Conservation (phyloP, 2,888 invertebrate species). For the Gastracanthus pulcherrimus region DNA sequence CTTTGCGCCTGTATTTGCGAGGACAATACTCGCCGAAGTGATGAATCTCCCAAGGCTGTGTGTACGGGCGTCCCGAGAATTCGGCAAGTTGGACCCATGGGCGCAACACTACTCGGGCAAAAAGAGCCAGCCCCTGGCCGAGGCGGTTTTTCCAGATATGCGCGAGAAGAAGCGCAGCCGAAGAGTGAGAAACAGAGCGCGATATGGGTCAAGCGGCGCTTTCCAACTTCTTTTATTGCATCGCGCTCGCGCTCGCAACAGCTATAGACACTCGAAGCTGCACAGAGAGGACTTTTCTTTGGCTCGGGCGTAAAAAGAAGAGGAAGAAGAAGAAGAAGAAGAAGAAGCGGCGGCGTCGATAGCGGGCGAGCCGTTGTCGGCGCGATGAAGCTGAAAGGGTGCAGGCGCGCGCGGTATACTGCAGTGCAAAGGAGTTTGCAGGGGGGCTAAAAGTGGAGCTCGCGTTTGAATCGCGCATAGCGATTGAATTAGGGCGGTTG, state of each 20-base stretch:
- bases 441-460: no score
- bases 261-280: background rate
- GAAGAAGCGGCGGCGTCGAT: background rate
- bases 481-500: constrained; percentile 42
- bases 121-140: no score
- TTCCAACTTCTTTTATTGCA: constrained; percentile 14
- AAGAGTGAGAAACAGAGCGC: background rate
- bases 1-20: background rate
- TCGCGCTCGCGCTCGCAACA: no score
- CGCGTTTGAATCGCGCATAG: constrained; percentile 29
- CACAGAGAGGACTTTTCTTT: background rate
- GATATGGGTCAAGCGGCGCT: constrained; percentile 11
- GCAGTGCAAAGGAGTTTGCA: no score
- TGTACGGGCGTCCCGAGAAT: background rate
- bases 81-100: no score
- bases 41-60: constrained; percentile 12
- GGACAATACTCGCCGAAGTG: constrained; percentile 24
- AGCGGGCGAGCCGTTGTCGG: background rate
- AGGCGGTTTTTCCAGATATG: no score
- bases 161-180: background rate
- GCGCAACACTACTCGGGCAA: no score
- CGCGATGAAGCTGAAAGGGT: background rate
- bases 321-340: background rate
- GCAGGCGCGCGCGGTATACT: constrained; percentile 5
- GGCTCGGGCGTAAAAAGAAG: background rate